phyloP scores from a whole-genome alignment of 2,797 vertebrate genomes.

The Xiphophorus birchmanni region DNA sequence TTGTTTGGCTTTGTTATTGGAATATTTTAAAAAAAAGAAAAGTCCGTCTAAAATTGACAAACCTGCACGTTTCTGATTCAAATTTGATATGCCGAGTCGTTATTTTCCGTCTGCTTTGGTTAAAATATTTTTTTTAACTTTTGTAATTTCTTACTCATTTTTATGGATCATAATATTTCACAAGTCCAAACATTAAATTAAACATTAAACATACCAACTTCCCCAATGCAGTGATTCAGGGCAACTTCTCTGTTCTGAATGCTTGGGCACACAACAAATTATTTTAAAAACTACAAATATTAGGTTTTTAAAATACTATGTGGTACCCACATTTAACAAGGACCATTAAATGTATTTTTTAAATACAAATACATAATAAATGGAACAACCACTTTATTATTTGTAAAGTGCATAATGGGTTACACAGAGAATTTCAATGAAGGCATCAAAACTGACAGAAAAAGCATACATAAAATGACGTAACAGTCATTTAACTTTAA shows the following conservation, averaged over 20 bases:
- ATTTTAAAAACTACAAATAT: too few relatives aligned
- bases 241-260: too few relatives aligned
- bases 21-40: not conserved
- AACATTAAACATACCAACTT: not conserved
- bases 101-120: not conserved
- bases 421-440: not conserved
- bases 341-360: not conserved
- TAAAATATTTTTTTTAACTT: not conserved
- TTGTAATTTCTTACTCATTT: not conserved
- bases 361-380: not conserved
- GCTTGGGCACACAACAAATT: too few relatives aligned
- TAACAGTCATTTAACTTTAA: not conserved
- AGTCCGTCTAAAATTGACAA: not conserved
- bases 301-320: too few relatives aligned
- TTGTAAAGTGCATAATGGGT: not conserved
- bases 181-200: not conserved
- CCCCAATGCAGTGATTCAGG: too few relatives aligned
- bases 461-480: not conserved
- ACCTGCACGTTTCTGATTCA: not conserved
- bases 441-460: constrained; percentile 1
- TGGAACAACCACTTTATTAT: not conserved
- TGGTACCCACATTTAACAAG: too few relatives aligned
- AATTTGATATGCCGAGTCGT: not conserved
- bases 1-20: not conserved
- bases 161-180: not conserved